Conservation (phyloP, 2,113 vertebrate species). For the Mustela nigripes region DNA sequence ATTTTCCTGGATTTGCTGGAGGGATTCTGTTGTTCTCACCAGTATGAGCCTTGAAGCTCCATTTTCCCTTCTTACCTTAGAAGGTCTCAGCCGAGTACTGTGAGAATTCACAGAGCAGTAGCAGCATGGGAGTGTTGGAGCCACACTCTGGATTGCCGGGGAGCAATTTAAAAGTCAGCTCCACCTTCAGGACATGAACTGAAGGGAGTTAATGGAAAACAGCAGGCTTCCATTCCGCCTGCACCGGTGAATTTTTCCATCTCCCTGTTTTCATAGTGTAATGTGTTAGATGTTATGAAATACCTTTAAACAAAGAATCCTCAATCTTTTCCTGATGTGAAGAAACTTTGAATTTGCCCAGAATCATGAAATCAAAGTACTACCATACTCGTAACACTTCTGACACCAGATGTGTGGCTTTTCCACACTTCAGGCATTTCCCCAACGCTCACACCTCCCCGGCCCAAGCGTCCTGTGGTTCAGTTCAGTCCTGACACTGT, state of each 20-base stretch:
- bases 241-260: background rate
- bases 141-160: background rate
- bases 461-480: background rate
- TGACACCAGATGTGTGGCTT: background rate
- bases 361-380: background rate
- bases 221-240: background rate
- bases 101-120: background rate
- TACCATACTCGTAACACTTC: background rate
- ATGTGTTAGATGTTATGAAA: background rate
- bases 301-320: slow-evolving; percentile 16
- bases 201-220: background rate
- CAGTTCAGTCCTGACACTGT: background rate
- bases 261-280: background rate
- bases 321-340: background rate
- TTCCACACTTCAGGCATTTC: background rate
- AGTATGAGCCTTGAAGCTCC: background rate
- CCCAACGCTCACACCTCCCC: background rate
- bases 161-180: background rate
- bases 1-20: background rate
- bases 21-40: background rate
- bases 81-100: too few species aligned
- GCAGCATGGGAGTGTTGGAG: background rate
- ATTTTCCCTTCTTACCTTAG: background rate
- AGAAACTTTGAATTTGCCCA: background rate
- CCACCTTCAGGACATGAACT: background rate